These are phyloP conservation scores for Sebastes jordani DNA, from an alignment of 2,797 vertebrate species.

Conservation along the genomic window DNA sequence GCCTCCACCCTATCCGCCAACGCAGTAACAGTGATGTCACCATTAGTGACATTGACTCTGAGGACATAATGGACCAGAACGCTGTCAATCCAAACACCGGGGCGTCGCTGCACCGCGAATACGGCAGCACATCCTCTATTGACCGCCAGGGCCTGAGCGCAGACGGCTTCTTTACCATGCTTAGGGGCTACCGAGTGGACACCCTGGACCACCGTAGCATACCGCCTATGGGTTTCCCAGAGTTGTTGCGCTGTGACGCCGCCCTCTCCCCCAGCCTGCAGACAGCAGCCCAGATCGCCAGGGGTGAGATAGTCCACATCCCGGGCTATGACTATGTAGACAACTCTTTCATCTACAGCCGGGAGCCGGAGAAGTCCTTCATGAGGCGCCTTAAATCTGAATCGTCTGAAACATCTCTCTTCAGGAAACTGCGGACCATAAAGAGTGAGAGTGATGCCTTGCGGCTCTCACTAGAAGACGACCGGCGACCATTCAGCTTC, in stretches of 20 bases:
- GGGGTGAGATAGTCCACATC: conserved; percentile 92
- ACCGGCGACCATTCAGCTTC: conserved; percentile 88
- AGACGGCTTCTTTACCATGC: conserved; percentile 93
- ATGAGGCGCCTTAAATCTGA: conserved; percentile 91
- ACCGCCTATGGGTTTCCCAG: conserved; percentile 87
- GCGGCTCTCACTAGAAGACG: conserved; percentile 87
- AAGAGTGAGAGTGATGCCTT: conserved; percentile 92
- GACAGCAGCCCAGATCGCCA: conserved; percentile 92
- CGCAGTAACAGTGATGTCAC: conserved; percentile 98
- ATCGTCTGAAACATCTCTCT: conserved; percentile 90
- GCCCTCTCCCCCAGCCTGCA: conserved; percentile 92
- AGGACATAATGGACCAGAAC: conserved; percentile 92
- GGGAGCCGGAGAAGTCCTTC: conserved; percentile 90
- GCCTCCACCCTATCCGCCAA: conserved; percentile 93
- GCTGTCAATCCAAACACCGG: conserved; percentile 97
- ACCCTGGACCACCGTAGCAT: conserved; percentile 86
- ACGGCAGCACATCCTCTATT: conserved; percentile 97
- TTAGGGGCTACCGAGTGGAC: conserved; percentile 89
- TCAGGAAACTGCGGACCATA: conserved; percentile 90
- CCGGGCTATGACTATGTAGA: conserved; percentile 92
- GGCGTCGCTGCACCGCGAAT: conserved; percentile 93
- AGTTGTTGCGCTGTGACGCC: conserved; percentile 88
- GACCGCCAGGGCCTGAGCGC: conserved; percentile 91
- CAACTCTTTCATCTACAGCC: conserved; percentile 83
- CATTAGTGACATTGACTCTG: conserved; percentile 96